These are phyloP conservation scores for Epirrhoe alternata DNA, from an alignment of 2,888 invertebrate genomes.

Conservation along the genomic window DNA sequence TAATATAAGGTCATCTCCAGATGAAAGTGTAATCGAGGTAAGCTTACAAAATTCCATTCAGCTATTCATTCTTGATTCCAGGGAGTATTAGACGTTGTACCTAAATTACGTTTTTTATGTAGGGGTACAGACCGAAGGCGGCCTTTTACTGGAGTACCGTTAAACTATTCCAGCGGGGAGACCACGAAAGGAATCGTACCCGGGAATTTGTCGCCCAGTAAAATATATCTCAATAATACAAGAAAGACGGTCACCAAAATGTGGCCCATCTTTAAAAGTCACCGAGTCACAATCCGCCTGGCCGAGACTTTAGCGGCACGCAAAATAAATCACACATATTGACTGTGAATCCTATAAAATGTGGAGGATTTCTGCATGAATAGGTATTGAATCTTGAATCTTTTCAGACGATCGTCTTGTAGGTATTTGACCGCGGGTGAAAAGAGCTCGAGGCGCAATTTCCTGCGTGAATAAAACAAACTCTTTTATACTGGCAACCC, in stretches of 20 bases:
- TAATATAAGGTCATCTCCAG: not conserved
- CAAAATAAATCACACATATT: slow-evolving; percentile 6
- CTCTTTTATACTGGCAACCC: slow-evolving; percentile 3
- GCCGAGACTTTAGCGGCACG: not conserved
- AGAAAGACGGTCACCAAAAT: not conserved
- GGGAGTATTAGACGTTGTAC: not conserved
- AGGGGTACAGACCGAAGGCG: not conserved
- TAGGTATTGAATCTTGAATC: slow-evolving; percentile 21
- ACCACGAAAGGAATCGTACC: too few relatives aligned
- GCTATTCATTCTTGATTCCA: not conserved
- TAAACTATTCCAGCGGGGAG: too few relatives aligned
- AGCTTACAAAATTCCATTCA: not conserved
- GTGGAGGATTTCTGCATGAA: slow-evolving; percentile 17
- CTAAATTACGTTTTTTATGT: not conserved
- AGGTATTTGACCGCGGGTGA: slow-evolving; percentile 21
- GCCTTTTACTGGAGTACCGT: not conserved
- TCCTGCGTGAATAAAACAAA: slow-evolving; percentile 16
- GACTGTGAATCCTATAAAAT: slow-evolving; percentile 15
- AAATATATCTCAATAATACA: too few relatives aligned
- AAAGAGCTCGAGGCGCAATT: slow-evolving; percentile 11
- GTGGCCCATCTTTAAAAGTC: not conserved
- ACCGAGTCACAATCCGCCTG: not conserved
- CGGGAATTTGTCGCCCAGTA: too few relatives aligned
- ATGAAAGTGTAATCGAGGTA: not conserved
- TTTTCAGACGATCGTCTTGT: slow-evolving; percentile 18